Evolutionary conservation across 2,888 invertebrate species (phyloP), one percentile per base, ranked within the genome.

Genomic region (Tipula helvola): DNA sequence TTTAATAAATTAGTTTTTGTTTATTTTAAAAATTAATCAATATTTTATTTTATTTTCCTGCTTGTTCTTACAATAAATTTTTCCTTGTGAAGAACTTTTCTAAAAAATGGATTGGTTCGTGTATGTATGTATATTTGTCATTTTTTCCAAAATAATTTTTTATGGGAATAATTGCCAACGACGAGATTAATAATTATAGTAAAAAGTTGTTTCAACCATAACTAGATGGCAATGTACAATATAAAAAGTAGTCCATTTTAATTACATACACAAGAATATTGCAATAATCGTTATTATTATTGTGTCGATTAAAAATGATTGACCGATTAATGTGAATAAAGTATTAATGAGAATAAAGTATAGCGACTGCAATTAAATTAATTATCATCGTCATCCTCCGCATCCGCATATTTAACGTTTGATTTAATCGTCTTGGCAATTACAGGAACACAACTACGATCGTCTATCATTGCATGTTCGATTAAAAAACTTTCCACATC

Each of bases 401-500:
- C 10, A 44, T 44, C 12, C 10, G 44, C n/a, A 52, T 52, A 52
- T 13, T 52, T 52, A 28, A 71, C 28, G 28, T 28, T 71, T 12
- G 71, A 71, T 71, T 71, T 71, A 5, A 71, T 28, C 28, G 71
- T 71, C 28, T 28, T 71, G 8, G 84, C 84, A 10, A 84, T 84
- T 8, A 10, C 12, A n/a, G 87, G 87, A 28, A 87, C 42, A 86
- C 86, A 85, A 52, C 52, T 94, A 90, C 95, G 95, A 90, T 96
- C 96, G 86, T 95, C 94, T 87, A 97, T 91, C 91, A 96, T 93
- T 84, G 96, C 96, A 91, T 95, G 95, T 90, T 98, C 98, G 87
- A 96, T 94, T 5, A 99, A 93, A 91, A 96, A 98, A 89, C 95
- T 94, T 92, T 98, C 97, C 18, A 99, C 95, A 92, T 99, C 98